Percentiles rank a stretch among this genome's conserved stretches.
Conservation (phyloP, 2,888 invertebrate genomes). For the Megaustenia siamemsis region DNA sequence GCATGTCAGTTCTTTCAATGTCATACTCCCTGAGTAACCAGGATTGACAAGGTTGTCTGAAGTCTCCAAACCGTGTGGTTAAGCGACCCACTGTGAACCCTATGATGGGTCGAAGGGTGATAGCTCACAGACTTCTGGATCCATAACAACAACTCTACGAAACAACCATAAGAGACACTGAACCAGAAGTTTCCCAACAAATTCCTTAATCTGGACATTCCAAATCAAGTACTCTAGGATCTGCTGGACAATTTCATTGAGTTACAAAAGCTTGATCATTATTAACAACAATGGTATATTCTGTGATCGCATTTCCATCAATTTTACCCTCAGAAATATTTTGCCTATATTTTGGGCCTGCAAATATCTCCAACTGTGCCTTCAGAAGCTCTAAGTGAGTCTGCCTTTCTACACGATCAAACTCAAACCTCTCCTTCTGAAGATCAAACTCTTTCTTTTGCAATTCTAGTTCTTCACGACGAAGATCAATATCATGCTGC, state of each 20-base stretch:
- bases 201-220: neutral
- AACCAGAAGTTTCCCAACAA: too few relatives aligned
- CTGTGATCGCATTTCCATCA: constrained; percentile 42
- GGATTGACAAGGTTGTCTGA: too few relatives aligned
- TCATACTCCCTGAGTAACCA: too few relatives aligned
- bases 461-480: constrained; percentile 41
- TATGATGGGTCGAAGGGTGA: too few relatives aligned
- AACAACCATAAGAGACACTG: too few relatives aligned
- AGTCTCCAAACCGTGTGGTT: too few relatives aligned
- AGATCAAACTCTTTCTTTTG: constrained; percentile 50
- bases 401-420: constrained; percentile 46
- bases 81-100: too few relatives aligned
- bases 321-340: constrained; percentile 31
- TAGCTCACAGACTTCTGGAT: too few relatives aligned
- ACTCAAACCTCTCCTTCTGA: constrained; percentile 48
- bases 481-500: constrained; percentile 46
- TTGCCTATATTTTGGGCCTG: neutral
- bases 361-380: constrained; percentile 42
- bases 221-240: neutral
- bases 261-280: constrained; percentile 46
- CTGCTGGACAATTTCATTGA: constrained; percentile 6
- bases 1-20: too few relatives aligned
- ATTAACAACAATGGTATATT: constrained; percentile 52
- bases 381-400: constrained; percentile 47
- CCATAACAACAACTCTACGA: too few relatives aligned